Base-by-base conservation (phyloP, 2,797 vertebrate species). In the Bryconaethiops microstoma region DNA sequence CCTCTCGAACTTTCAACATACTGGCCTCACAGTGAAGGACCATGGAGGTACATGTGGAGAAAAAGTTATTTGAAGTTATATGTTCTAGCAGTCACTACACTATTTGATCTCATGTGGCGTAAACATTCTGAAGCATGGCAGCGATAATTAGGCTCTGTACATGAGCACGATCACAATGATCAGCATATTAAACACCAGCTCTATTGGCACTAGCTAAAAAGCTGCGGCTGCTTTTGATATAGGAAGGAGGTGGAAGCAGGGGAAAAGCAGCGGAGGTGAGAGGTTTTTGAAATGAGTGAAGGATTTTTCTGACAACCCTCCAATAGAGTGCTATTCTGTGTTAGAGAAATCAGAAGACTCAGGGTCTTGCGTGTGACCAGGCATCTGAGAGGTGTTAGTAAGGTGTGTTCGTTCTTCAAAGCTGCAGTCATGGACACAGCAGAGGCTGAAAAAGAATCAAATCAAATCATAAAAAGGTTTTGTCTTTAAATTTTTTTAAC, bases 141-240 rank as follows among this genome's bases (percentile, higher is more conserved):
- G 63, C 5, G 14, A 40, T 40, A 0, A 17, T 40, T 19, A n/a
- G 16, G 1, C 5, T 67, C 39, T 4, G 25, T 39, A 1, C 17
- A 40, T 39, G 40, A 68, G 64, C 19, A 10, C 64, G 65, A 69
- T 50, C 19, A 35, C 73, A 9, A 12, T 45, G n/a, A 64, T 71
- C 14, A 50, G 21, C 7, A 21, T 40, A 35, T 29, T 40, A 59
- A 65, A 72, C 67, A 50, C 55, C 80, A 83, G 84, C 86, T 85
- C 73, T 83, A 74, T 86, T 84, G 82, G 77, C 78, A 35, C 80
- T 83, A 67, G 79, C 65, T 57, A 63, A 68, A 85, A 82, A 70
- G 64, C 74, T 59, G 21, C 39, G 17, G 17, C 65, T 55, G 71
- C 60, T 81, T 62, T 48, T 69, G 50, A 78, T 42, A 72, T 48